Evolutionary conservation across 1,140 invertebrate genomes (phyloP).

Genomic region (Bombus superbus): DNA sequence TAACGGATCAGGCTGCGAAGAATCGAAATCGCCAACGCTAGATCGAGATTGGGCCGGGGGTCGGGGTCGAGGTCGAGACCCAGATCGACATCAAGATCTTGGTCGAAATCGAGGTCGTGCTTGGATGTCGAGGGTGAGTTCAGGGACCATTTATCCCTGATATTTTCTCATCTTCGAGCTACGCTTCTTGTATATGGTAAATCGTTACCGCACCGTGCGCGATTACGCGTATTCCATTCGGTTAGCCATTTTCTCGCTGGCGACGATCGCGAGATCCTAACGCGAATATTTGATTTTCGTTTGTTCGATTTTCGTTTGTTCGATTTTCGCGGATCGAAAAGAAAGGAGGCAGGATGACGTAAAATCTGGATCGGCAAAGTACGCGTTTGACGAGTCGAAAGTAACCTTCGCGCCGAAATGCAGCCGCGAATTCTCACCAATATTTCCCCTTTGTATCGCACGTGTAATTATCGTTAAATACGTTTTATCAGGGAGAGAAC

Average conservation of each 20-base stretch:
- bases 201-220: background rate
- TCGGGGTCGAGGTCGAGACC: conserved; percentile 61
- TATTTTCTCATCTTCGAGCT: background rate
- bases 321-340: no score
- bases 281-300: background rate
- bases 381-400: background rate
- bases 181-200: no score
- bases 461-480: no score
- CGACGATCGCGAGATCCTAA: no score
- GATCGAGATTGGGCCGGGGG: conserved; percentile 5
- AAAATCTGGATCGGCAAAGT: background rate
- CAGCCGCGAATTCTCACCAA: no score
- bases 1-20: background rate
- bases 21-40: background rate
- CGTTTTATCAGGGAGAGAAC: no score
- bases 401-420: background rate
- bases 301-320: no score
- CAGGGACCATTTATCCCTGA: background rate
- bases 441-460: no score
- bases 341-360: background rate
- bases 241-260: background rate
- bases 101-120: conserved; percentile 50
- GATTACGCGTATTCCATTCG: background rate
- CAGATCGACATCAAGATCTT: conserved; percentile 53
- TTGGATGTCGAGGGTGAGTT: conserved; percentile 44